Evolutionary conservation across 2,888 invertebrate genomes (phyloP).

Genomic region (Trimorus sp.): DNA sequence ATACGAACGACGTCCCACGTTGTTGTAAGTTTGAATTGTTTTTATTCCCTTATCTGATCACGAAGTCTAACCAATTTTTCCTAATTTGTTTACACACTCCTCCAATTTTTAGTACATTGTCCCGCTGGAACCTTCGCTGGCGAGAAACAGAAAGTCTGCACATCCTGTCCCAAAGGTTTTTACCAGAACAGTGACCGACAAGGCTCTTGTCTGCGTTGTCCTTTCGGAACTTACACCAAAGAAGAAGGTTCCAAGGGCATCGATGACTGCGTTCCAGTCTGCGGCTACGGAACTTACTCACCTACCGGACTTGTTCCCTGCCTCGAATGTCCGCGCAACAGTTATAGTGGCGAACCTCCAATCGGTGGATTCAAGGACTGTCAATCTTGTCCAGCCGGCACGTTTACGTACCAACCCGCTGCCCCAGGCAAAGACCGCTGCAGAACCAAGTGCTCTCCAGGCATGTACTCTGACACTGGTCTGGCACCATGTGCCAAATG

Average conservation of each 20-base stretch:
- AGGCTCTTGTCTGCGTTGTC: conserved; percentile 94
- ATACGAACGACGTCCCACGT: conserved; percentile 94
- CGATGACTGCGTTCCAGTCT: conserved; percentile 94
- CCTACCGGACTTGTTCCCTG: conserved; percentile 95
- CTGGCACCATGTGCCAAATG: conserved; percentile 96
- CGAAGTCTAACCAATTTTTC: background rate
- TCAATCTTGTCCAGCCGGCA: conserved; percentile 94
- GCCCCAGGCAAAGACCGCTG: conserved; percentile 92
- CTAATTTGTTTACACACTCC: no score
- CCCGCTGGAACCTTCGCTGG: conserved; percentile 97
- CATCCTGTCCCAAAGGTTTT: conserved; percentile 94
- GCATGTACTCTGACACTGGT: conserved; percentile 96
- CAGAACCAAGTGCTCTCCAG: conserved; percentile 93
- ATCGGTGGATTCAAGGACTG: conserved; percentile 96
- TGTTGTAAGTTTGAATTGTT: conserved; percentile 87
- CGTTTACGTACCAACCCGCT: conserved; percentile 95
- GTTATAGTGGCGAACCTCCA: conserved; percentile 93
- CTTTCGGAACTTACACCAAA: conserved; percentile 95
- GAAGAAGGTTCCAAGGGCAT: conserved; percentile 94
- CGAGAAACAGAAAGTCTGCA: conserved; percentile 94
- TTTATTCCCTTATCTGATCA: background rate
- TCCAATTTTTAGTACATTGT: conserved; percentile 88
- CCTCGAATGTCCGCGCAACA: conserved; percentile 95
- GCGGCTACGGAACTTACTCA: conserved; percentile 97
- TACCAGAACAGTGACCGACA: conserved; percentile 97